A percentile compares a stretch with the other conserved stretches of the same genome.
Evolutionary conservation across 2,888 invertebrate species (phyloP).

Genomic region (Prionchulus punctatus): DNA sequence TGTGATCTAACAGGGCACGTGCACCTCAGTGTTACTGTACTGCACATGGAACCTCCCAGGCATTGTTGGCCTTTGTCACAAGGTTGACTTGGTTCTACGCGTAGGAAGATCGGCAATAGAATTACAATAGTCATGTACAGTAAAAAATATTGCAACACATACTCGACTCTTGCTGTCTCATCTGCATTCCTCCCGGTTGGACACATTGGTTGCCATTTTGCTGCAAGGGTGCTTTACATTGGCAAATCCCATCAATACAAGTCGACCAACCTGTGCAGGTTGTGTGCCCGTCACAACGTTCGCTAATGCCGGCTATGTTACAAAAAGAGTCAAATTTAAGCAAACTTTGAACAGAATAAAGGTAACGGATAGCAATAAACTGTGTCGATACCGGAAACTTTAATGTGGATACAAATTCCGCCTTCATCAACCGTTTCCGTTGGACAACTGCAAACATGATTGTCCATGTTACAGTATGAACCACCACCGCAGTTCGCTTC

Average conservation of each 20-base stretch:
- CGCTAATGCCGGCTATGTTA: slow-evolving; percentile 2
- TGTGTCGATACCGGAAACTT: no score
- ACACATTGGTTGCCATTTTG: not conserved
- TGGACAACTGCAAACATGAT: slow-evolving; percentile 7
- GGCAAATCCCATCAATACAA: slow-evolving; percentile 3
- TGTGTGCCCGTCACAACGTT: slow-evolving; percentile 1
- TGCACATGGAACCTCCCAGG: slow-evolving; percentile 6
- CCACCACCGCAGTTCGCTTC: slow-evolving; percentile 6
- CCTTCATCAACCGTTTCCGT: not conserved
- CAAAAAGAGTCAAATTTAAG: no score
- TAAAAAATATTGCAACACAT: no score
- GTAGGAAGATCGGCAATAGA: no score
- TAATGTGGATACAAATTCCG: slow-evolving; percentile 4
- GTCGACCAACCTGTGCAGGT: slow-evolving; percentile 2
- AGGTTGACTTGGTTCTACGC: not conserved
- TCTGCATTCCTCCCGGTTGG: not conserved
- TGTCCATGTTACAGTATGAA: slow-evolving; percentile 1
- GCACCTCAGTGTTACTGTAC: not conserved
- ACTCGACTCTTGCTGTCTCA: not conserved
- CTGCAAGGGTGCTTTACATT: not conserved
- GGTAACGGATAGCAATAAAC: no score
- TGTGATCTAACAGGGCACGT: not conserved
- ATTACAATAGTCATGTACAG: no score
- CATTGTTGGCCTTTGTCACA: slow-evolving; percentile 4
- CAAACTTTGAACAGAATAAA: no score